Conservation (phyloP, 2,888 invertebrate genomes). For the Athrips mouffetella region DNA sequence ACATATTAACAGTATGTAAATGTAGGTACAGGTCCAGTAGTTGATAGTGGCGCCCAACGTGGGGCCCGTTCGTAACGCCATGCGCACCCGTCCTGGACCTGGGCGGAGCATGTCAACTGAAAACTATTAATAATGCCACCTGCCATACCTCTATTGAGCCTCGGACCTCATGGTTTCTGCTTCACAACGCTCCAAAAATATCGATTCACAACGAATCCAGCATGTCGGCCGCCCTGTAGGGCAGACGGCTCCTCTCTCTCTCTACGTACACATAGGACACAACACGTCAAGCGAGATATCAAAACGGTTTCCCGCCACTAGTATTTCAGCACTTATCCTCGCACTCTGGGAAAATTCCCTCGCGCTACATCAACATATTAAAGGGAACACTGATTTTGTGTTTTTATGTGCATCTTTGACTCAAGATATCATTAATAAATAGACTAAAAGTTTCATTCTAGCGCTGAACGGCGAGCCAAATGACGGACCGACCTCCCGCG, state of each 20-base stretch:
- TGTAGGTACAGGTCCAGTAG: neutral
- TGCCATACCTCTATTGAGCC: slow-evolving; percentile 71
- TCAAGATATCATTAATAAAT: slow-evolving; percentile 53
- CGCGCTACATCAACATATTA: slow-evolving; percentile 26
- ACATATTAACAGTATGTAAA: neutral
- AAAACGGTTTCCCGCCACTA: slow-evolving; percentile 78
- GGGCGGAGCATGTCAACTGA: slow-evolving; percentile 27
- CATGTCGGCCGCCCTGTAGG: slow-evolving; percentile 76
- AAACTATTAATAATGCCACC: slow-evolving; percentile 52
- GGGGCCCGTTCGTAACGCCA: slow-evolving; percentile 3
- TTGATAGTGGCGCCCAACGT: slow-evolving; percentile 18
- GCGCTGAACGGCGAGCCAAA: slow-evolving; percentile 41
- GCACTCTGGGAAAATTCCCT: slow-evolving; percentile 36
- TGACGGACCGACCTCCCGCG: slow-evolving; percentile 53
- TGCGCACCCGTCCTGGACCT: slow-evolving; percentile 2
- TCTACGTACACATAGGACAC: slow-evolving; percentile 75
- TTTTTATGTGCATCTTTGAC: slow-evolving; percentile 35
- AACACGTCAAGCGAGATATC: slow-evolving; percentile 76
- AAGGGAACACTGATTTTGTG: slow-evolving; percentile 33
- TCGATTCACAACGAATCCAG: slow-evolving; percentile 77
- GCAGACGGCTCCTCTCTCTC: slow-evolving; percentile 72
- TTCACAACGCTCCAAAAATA: slow-evolving; percentile 74
- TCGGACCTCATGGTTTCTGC: slow-evolving; percentile 70
- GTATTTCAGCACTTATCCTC: slow-evolving; percentile 59
- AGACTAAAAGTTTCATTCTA: slow-evolving; percentile 66